phyloP scores from a whole-genome alignment of 2,797 vertebrate species.

The Hozukius guyotensis region DNA sequence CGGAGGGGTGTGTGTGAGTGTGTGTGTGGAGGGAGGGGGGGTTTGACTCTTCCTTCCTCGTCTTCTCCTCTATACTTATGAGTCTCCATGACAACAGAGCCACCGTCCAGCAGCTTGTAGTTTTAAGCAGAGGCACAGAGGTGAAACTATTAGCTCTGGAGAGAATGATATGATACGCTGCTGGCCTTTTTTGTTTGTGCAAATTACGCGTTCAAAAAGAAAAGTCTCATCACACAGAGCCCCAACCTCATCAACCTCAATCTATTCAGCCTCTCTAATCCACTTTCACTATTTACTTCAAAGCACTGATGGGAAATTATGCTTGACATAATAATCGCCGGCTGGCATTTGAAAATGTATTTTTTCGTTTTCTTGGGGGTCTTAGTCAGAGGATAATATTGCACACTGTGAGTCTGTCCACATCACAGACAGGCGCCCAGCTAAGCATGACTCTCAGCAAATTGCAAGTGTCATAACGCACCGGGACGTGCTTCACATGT shows the following conservation, averaged over 20 bases:
- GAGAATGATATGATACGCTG: not conserved
- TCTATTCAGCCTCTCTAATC: conserved; percentile 11
- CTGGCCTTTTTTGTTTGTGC: conserved; percentile 15
- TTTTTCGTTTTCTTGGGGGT: not conserved
- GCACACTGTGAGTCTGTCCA: not conserved
- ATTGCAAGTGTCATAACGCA: conserved; percentile 28
- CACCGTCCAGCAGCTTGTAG: conserved; percentile 56
- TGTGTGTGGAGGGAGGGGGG: not conserved
- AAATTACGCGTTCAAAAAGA: conserved; percentile 6
- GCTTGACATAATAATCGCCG: conserved; percentile 15
- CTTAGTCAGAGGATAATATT: not conserved
- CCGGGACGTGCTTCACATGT: conserved; percentile 12
- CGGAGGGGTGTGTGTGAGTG: conserved; percentile 27
- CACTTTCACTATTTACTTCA: conserved; percentile 19
- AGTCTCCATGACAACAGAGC: conserved; percentile 78
- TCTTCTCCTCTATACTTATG: conserved; percentile 69
- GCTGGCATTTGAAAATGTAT: not conserved
- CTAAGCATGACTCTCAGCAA: conserved; percentile 13
- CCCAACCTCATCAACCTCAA: conserved; percentile 13
- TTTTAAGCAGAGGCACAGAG: conserved; percentile 53
- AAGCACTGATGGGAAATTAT: conserved; percentile 27
- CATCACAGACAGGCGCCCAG: not conserved
- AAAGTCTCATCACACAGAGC: not conserved
- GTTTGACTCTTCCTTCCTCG: conserved; percentile 31
- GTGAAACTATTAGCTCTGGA: conserved; percentile 44